phyloP scores from a whole-genome alignment of 2,797 vertebrate species.

The Pangasius djambal region DNA sequence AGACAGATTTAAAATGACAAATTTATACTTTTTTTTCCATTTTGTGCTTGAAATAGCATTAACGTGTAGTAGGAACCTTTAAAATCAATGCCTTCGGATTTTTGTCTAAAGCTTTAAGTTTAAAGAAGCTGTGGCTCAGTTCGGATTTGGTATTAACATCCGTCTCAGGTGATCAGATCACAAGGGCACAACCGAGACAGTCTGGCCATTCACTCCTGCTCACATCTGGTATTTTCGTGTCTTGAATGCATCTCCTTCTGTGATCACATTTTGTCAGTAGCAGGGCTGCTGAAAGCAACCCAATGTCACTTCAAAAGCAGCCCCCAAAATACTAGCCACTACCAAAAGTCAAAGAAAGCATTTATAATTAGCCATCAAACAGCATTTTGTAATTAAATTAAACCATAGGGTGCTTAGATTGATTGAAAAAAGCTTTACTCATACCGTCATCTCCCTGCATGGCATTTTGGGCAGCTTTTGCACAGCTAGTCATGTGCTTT shows the following conservation, averaged over 20 bases:
- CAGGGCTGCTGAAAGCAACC: background rate
- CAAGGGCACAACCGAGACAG: background rate
- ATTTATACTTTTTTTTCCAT: background rate
- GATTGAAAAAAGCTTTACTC: conserved; percentile 7
- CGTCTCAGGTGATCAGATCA: background rate
- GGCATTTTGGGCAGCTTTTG: background rate
- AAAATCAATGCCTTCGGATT: background rate
- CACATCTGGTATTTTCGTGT: background rate
- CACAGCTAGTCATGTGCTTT: background rate
- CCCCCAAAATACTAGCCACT: background rate
- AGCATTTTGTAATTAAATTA: background rate
- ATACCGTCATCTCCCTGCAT: background rate
- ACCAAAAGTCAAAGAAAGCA: background rate
- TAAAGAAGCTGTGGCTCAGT: background rate
- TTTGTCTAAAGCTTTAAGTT: background rate
- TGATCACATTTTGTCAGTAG: background rate
- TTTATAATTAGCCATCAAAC: background rate
- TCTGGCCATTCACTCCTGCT: background rate
- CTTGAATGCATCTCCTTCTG: background rate
- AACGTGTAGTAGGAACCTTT: too few relatives aligned
- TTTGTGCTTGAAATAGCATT: background rate
- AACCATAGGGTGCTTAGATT: background rate
- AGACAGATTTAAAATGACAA: background rate
- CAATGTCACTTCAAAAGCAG: background rate
- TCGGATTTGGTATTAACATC: background rate